Percentiles rank a stretch among this genome's conserved stretches.
These are phyloP conservation scores for Dendrolimus houi DNA, from an alignment of 2,888 invertebrate species.

Conservation along the genomic window DNA sequence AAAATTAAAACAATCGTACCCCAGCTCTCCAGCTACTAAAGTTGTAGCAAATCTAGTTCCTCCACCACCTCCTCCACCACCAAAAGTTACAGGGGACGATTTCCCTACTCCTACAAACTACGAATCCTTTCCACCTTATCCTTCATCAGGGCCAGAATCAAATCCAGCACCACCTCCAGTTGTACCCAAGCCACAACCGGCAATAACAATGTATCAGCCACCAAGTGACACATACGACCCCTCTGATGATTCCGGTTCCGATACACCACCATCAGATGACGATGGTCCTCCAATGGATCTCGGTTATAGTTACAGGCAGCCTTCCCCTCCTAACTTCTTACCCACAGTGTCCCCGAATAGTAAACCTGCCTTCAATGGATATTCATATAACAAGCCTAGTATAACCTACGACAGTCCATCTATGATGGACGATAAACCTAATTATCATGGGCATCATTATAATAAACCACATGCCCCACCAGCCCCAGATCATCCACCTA, in stretches of 20 bases:
- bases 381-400: constrained; percentile 57
- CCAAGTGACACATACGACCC: constrained; percentile 17
- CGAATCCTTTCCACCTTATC: constrained; percentile 63
- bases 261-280: constrained; percentile 24
- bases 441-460: constrained; percentile 42
- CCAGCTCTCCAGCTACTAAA: constrained; percentile 25
- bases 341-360: constrained; percentile 42
- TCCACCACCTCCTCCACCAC: constrained; percentile 49
- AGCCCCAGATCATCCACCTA: constrained; percentile 18
- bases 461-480: constrained; percentile 38
- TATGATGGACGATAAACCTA: constrained; percentile 33
- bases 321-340: constrained; percentile 32
- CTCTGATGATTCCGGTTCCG: constrained; percentile 23
- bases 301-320: constrained; percentile 52
- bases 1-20: constrained; percentile 45
- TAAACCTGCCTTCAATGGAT: constrained; percentile 40
- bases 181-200: constrained; percentile 16
- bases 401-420: constrained; percentile 28
- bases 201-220: constrained; percentile 28
- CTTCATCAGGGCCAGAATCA: constrained; percentile 30
- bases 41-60: constrained; percentile 49
- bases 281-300: constrained; percentile 33
- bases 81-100: constrained; percentile 37
- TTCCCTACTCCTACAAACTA: constrained; percentile 53
- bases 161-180: constrained; percentile 14